Evolutionary conservation across 2,888 invertebrate genomes (phyloP), one percentile per base, ranked within the genome.

Genomic region (Creontiades dilutus): DNA sequence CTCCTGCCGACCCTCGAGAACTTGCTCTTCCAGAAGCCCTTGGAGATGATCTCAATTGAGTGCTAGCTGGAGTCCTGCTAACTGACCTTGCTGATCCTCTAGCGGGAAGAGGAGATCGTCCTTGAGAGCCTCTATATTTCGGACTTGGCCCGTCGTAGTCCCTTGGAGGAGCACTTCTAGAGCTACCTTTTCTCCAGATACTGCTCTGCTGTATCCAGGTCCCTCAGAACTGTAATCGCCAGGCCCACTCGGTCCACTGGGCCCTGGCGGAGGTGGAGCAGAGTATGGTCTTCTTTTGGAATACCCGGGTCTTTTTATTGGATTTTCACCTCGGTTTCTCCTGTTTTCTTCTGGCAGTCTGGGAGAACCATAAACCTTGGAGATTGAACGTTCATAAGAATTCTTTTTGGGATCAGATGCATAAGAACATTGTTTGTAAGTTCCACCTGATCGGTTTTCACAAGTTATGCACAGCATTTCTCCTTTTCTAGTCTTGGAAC

Each of bases 371-470:
- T 92, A 92, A 13, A 90, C 90, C 28, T 91, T 91, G n/a, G 91
- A 91, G 13, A 91, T 90, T 0, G 93, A 93, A 68, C 93, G 92
- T 90, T 93, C 93, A 91, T 93, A 93, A 28, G 93, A 94, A 93
- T 96, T 95, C 91, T 96, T 96, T 92, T 95, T 95, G 0, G 96
- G 96, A 91, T 95, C 95, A 0, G 96, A 95, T 13, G 96, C 95
- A 93, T 97, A 97, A 0, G 96, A 96, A 93, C 97, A 97, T 16
- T 96, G 96, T 93, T 97, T 97, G 91, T 95, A 97, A 90, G 96
- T 95, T 47, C 96, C 96, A 78, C 96, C 96, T 0, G 95, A 96
- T 0, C 96, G 95, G 92, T 97, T 95, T 92, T 96, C 95, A 92
- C 97, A 97, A 0, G 96, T 94, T 91, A 95, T 95, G 93, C 97